Evolutionary conservation across 2,888 invertebrate species (phyloP).

Genomic region (Neoaliturus tenellus): DNA sequence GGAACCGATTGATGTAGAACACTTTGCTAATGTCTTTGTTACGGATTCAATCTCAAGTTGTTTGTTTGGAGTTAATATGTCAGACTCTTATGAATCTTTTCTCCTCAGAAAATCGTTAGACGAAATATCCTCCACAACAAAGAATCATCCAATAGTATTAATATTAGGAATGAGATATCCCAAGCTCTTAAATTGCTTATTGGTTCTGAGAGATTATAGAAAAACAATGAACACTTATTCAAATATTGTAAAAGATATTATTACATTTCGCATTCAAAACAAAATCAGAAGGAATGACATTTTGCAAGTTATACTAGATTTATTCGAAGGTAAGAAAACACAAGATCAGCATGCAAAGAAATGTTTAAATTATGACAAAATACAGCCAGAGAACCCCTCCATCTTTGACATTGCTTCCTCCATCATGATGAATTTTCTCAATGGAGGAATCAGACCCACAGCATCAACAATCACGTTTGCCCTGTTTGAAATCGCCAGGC

Average conservation of each 20-base stretch:
- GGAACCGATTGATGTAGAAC: not conserved
- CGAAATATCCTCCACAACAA: not conserved
- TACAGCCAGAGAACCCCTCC: too few relatives aligned
- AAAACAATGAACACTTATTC: not conserved
- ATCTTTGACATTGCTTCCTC: too few relatives aligned
- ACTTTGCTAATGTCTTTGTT: not conserved
- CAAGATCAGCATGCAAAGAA: too few relatives aligned
- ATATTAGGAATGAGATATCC: not conserved
- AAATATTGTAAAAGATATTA: not conserved
- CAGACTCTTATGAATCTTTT: not conserved
- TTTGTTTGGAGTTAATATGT: not conserved
- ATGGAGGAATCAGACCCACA: not conserved
- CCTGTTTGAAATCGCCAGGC: slow-evolving; percentile 27
- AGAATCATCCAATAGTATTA: not conserved
- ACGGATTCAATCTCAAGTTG: not conserved
- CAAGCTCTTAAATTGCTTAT: not conserved
- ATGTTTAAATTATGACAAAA: too few relatives aligned
- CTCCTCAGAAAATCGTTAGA: not conserved
- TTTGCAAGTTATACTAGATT: not conserved
- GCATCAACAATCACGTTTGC: not conserved
- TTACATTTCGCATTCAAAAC: not conserved
- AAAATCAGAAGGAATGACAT: not conserved
- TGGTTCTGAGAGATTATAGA: not conserved
- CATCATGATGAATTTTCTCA: not conserved
- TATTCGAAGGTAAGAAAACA: too few relatives aligned